Base-by-base conservation (phyloP, 2,797 vertebrate species). In the Smutsia temminckii region DNA sequence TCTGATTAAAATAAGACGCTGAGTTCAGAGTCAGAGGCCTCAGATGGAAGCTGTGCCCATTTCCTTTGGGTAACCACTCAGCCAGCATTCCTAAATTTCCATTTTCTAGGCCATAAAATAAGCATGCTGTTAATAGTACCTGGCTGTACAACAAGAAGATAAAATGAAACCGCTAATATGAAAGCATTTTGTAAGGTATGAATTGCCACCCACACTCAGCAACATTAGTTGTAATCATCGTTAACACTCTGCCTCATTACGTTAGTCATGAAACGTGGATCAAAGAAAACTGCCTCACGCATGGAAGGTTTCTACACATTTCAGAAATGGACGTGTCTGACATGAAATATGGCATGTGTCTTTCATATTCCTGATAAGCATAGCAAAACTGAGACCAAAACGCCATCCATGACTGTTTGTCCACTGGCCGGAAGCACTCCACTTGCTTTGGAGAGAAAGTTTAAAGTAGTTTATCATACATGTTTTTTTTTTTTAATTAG, bases 401-500 rank as follows among this genome's bases (percentile, higher is more conserved):
- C 49, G 29, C 6, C 42, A 18, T 37, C 27, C 8, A 23, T 0
- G 20, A 14, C 29, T 61, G 13, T 46, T 86, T 25, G 68, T 9
- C 27, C 8, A 16, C 61, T 16, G 4, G 8, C 34, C 42, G 14
- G 61, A 80, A 49, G 71, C 3, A 27, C 9, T 25, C 34, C 71
- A 53, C 20, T 16, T 20, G 21, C 5, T 53, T 16, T 40, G 42
- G 34, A 91, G 64, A 63, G 81, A 81, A 27, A 29, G 14, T 37
- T 85, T 69, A 34, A 80, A 90, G 69, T 61, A 34, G 90, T 69
- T 8, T 8, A 66, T 80, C 68, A 69, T 14, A 49, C 17, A 17
- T 80, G 42, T 90, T 32, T n/a, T 85, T 85, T 88, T 94, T 61
- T 74, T 20, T 55, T n/a, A 63, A 29, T 80, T 83, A 94, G 55